Evolutionary conservation across 2,113 vertebrate genomes (phyloP), one percentile per base, ranked within the genome.

Genomic region (Uropsilus gracilis): DNA sequence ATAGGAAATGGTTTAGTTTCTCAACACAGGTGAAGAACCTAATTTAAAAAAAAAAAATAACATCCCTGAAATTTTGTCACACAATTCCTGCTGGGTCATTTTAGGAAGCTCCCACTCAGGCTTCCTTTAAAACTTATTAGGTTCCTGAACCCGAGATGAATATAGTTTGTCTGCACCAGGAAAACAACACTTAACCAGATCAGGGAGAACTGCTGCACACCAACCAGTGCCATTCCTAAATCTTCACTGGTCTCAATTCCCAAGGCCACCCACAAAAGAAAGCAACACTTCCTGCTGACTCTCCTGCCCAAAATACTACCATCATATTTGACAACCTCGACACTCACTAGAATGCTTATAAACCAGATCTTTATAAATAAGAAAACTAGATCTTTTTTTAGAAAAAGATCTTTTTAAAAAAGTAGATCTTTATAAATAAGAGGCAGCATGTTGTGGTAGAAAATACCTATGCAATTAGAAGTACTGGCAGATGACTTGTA

Each of bases 401-500:
- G 34, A 81, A 42, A 84, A 72, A 73, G 59, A n/a, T n/a, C n/a
- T 73, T 78, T 28, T n/a, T 76, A 30, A 81, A 42, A 84, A 72
- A 73, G 59, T 24, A 50, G 77, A 71, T 59, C 76, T 84, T 89
- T 61, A 73, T 83, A 73, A 71, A 30, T 78, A 68, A 89, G 71
- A 83, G 73, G 55, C 64, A 68, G 88, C 61, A 85, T 55, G 46
- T 0, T 66, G 48, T 78, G 53, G 76, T 14, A 55, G 88, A 78
- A 90, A 95, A 82, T n/a, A 53, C 89, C 39, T 11, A 86, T 32
- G 69, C 83, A 89, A 63, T 42, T 2, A 87, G 68, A 66, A 92
- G 77, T 78, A 71, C 16, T 85, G 53, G 85, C 95, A 93, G 82
- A 34, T 24, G 73, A 28, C 48, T 12, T 30, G 48, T 53, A 57